Evolutionary conservation across 2,888 invertebrate species (phyloP), one percentile per base, ranked within the genome.

Genomic region (Brassicogethes aeneus): DNA sequence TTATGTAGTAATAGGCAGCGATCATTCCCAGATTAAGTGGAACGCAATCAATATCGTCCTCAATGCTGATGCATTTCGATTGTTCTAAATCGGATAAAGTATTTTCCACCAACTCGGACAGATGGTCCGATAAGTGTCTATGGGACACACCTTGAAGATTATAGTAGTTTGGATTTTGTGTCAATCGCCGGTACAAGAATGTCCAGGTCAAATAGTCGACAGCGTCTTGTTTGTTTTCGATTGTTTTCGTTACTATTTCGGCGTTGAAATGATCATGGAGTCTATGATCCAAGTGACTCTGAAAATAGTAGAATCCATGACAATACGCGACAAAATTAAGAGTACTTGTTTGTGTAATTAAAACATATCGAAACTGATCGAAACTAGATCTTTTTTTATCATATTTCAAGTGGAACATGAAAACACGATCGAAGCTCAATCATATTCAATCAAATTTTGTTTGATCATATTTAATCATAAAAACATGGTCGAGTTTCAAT

Each of bases 121-220:
- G 73, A 68, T 99, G 96, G 71, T 99, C 99, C 0, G 96, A 97
- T 38, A 99, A 72, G 72, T 99, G 97, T 37, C 97, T 70, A 65
- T 97, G 96, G 0, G 95, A 90, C 1, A 96, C 90, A 1, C 95
- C 94, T 69, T 97, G 96, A 35, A 99, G 72, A 63, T 95, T 96
- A 69, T 99, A 99, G 64, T 99, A 99, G 70, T 99, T 99, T 0
- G 99, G 99, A 72, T 99, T 99, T 72, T 97, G 96, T 1, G 99
- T 96, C 57, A 99, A 78, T 36, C 99, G 74, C 2, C 97, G 75
- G 66, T 99, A 99, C 8, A 99, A 72, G 75, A 99, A 94, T 0
- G 97, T 99, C 99, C 99, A 99, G 0, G 99, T 99, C 14, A 99
- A 74, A 61, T 99, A 99, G 73, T 99, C 99, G 0, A 99, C 97